phyloP scores from a whole-genome alignment of 2,113 vertebrate species.

The Azemiops feae region DNA sequence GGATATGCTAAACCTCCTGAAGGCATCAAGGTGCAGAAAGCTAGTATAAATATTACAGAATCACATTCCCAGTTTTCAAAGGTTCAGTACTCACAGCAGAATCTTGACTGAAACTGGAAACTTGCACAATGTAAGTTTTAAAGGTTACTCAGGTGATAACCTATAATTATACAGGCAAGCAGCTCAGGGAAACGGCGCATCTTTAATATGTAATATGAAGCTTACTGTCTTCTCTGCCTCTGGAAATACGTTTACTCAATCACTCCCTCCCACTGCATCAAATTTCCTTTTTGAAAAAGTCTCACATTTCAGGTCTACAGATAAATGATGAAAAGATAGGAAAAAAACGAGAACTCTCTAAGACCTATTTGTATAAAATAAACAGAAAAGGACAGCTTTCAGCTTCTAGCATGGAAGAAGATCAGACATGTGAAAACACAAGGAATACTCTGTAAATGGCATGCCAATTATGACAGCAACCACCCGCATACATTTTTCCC shows the following conservation, averaged over 20 bases:
- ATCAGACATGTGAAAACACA: neutral
- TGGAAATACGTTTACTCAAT: slow-evolving; percentile 32
- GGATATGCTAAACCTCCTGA: neutral
- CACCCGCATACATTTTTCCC: neutral
- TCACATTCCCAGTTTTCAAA: neutral
- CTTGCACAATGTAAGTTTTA: slow-evolving; percentile 33
- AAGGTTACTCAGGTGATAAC: slow-evolving; percentile 55
- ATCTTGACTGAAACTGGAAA: slow-evolving; percentile 37
- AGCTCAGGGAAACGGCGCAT: slow-evolving; percentile 30
- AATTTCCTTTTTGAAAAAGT: accelerated
- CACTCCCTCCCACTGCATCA: slow-evolving; percentile 19
- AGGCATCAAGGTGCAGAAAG: neutral
- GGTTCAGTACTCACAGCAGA: slow-evolving; percentile 29
- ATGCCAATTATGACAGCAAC: neutral
- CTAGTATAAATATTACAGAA: neutral
- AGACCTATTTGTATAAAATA: neutral
- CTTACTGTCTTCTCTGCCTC: slow-evolving; percentile 6
- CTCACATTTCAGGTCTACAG: accelerated
- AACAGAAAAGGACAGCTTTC: neutral
- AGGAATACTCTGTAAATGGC: accelerated
- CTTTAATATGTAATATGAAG: slow-evolving; percentile 32
- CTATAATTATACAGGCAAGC: slow-evolving; percentile 50
- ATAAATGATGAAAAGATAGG: neutral
- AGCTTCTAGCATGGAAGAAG: slow-evolving; percentile 12
- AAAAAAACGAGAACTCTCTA: neutral